These are phyloP conservation scores for Eueremaeus valkanovi DNA, from an alignment of 2,888 invertebrate genomes.

Conservation along the genomic window DNA sequence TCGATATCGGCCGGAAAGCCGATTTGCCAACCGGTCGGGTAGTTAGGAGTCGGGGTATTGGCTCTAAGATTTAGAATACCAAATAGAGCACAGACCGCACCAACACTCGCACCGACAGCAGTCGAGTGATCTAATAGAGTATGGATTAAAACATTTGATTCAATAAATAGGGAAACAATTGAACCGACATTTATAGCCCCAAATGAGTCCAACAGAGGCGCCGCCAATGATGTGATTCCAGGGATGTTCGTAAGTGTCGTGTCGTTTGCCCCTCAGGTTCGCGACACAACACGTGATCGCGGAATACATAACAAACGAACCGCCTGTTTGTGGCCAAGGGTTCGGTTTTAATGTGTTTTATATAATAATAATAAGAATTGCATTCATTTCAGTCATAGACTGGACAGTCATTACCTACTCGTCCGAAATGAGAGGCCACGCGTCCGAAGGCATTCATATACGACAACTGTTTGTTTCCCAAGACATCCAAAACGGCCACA, in stretches of 20 bases:
- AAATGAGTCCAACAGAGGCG: constrained; percentile 39
- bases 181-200: constrained; percentile 32
- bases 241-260: constrained; percentile 9
- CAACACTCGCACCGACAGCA: not conserved
- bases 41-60: not conserved
- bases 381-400: not conserved
- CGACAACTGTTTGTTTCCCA: not conserved
- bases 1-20: constrained; percentile 7
- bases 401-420: not conserved
- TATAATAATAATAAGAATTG: not conserved
- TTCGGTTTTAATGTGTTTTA: not conserved
- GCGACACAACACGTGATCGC: constrained; percentile 23
- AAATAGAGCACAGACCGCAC: not conserved
- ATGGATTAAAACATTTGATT: not conserved
- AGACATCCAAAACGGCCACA: not conserved
- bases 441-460: constrained; percentile 8
- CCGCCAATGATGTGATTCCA: constrained; percentile 35
- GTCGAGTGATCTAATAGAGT: not conserved
- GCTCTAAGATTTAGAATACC: not conserved
- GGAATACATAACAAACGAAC: not conserved
- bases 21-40: not conserved
- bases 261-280: constrained; percentile 40
- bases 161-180: not conserved
- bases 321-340: not conserved
- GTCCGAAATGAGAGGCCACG: not conserved